phyloP scores from a whole-genome alignment of 2,888 invertebrate genomes.

The Hypena proboscidalis region DNA sequence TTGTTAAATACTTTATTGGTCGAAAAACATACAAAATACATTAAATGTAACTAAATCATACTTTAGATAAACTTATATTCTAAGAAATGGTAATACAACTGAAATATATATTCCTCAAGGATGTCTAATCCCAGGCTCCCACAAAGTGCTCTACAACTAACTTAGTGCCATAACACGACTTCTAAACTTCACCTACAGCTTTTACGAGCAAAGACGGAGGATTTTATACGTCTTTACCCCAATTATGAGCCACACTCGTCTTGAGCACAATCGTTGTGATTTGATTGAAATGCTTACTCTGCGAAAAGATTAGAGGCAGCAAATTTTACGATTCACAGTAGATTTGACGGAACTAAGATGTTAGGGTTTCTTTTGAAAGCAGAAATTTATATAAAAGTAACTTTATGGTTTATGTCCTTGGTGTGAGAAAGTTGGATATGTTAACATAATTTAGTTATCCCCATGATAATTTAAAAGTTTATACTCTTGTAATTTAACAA shows the following conservation, averaged over 20 bases:
- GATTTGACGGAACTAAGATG: slow-evolving; percentile 40
- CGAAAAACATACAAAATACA: too few species aligned
- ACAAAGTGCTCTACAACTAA: slow-evolving; percentile 36
- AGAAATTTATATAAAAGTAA: slow-evolving; percentile 35
- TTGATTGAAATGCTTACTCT: slow-evolving; percentile 54
- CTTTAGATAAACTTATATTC: too few species aligned
- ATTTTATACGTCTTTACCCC: slow-evolving; percentile 48
- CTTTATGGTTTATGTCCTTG: slow-evolving; percentile 25
- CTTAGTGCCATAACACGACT: slow-evolving; percentile 33
- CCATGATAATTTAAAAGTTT: too few species aligned
- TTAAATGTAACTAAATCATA: too few species aligned
- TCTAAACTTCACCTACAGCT: slow-evolving; percentile 39
- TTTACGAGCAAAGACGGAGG: slow-evolving; percentile 47
- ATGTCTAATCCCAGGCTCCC: slow-evolving; percentile 1
- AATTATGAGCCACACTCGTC: slow-evolving; percentile 49
- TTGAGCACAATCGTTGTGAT: slow-evolving; percentile 51
- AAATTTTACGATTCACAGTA: slow-evolving; percentile 42
- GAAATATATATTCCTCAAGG: too few species aligned
- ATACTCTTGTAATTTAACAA: too few species aligned
- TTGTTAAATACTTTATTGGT: too few species aligned
- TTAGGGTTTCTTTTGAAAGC: slow-evolving; percentile 12
- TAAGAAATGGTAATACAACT: too few species aligned
- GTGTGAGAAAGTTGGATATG: slow-evolving; percentile 4
- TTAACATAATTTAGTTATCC: slow-evolving; percentile 18
- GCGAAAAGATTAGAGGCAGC: slow-evolving; percentile 46